These are phyloP conservation scores for Bolinopsis microptera DNA, from an alignment of 37 sponge, comb jelly and placozoan genomes.

Conservation along the genomic window DNA sequence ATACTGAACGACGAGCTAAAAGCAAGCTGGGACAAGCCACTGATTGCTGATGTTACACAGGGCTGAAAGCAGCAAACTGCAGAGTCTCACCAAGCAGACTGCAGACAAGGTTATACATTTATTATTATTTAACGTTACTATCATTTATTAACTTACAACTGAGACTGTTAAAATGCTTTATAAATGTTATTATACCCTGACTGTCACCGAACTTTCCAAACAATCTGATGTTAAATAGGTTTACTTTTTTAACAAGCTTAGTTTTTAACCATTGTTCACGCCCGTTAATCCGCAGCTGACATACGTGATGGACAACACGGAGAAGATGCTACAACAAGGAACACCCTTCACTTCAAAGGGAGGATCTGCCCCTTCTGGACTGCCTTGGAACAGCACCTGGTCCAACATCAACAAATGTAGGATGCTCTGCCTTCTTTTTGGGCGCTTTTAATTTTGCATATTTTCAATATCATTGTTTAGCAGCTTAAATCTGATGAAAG, in stretches of 20 bases:
- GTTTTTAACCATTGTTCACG: too few relatives aligned
- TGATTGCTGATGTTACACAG: constrained; percentile 83
- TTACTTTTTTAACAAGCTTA: too few relatives aligned
- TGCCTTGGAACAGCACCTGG: constrained; percentile 42
- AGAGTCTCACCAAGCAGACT: constrained; percentile 83
- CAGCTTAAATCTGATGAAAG: too few relatives aligned
- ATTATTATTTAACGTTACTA: neutral
- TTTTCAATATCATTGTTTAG: too few relatives aligned
- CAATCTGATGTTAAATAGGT: too few relatives aligned
- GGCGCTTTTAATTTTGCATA: too few relatives aligned
- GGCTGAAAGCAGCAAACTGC: constrained; percentile 83
- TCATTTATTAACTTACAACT: too few relatives aligned
- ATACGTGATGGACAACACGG: constrained; percentile 62
- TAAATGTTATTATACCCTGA: too few relatives aligned
- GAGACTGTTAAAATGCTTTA: too few relatives aligned
- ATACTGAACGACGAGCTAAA: constrained; percentile 92
- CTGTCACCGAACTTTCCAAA: neutral
- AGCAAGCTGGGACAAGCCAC: constrained; percentile 98
- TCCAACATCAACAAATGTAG: constrained; percentile 32
- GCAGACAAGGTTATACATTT: constrained; percentile 84
- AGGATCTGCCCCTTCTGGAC: constrained; percentile 25
- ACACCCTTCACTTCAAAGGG: constrained; percentile 35
- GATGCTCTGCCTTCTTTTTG: too few relatives aligned
- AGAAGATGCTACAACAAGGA: constrained; percentile 51
- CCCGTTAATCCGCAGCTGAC: too few relatives aligned